A percentile compares a stretch with the other conserved stretches of the same genome.
Conservation (phyloP, 2,888 invertebrate genomes). For the Tridacna crocea region DNA sequence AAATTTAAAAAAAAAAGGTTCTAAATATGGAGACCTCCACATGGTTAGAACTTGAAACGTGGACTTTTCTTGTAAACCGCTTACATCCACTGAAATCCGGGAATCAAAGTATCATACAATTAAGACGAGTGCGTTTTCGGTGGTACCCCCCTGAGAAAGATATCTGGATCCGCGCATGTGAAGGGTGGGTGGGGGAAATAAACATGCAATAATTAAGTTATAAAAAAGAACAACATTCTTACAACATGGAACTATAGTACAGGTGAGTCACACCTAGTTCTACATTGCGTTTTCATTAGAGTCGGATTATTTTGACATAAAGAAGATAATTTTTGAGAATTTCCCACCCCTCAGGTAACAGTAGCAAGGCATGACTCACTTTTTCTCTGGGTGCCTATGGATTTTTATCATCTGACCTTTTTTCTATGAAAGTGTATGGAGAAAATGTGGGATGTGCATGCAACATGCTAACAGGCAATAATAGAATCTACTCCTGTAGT, state of each 20-base stretch:
- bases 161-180: too few species aligned
- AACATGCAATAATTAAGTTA: too few species aligned
- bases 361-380: conserved; percentile 4
- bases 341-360: conserved; percentile 10
- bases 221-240: neutral
- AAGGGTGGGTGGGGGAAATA: too few species aligned
- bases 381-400: neutral
- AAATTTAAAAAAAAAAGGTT: too few species aligned
- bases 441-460: neutral
- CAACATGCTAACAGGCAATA: neutral
- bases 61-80: too few species aligned
- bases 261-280: conserved; percentile 3
- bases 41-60: too few species aligned
- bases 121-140: too few species aligned
- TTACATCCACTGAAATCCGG: too few species aligned
- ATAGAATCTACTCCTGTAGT: neutral
- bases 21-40: too few species aligned
- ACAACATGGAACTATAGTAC: neutral
- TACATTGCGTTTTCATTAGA: conserved; percentile 24
- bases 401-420: neutral
- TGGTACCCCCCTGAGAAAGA: too few species aligned
- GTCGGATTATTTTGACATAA: conserved; percentile 22
- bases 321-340: conserved; percentile 6
- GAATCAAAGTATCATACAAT: too few species aligned
- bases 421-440: neutral